A percentile compares a stretch with the other conserved stretches of the same genome.
Conservation (phyloP, 2,797 vertebrate species). For the Eremophila alpestris region DNA sequence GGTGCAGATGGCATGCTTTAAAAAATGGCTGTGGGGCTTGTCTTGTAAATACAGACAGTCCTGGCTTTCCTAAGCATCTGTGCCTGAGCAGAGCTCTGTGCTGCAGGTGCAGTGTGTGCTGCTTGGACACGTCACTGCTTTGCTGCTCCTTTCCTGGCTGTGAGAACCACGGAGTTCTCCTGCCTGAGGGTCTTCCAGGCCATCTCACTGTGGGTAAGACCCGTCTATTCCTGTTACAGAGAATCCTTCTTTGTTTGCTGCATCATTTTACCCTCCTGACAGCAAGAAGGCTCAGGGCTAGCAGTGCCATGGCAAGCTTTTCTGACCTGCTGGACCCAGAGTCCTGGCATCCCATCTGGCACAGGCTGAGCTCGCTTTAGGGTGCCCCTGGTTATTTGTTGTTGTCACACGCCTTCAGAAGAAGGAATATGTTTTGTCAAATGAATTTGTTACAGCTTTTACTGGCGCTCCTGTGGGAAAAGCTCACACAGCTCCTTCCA, state of each 20-base stretch:
- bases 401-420: not conserved
- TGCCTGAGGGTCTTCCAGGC: not conserved
- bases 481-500: not conserved
- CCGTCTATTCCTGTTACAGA: not conserved
- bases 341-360: not conserved
- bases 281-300: not conserved
- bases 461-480: accelerated
- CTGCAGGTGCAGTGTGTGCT: not conserved
- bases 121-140: not conserved
- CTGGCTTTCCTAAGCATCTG: not conserved
- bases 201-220: not conserved
- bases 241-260: not conserved
- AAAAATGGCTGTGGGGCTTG: not conserved
- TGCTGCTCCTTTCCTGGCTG: not conserved
- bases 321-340: not conserved
- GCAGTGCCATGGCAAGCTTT: not conserved
- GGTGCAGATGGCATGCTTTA: not conserved
- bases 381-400: not conserved
- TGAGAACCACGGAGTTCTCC: not conserved
- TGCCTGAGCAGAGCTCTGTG: not conserved
- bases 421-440: not conserved
- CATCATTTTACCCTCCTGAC: not conserved
- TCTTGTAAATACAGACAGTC: not conserved
- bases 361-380: not conserved
- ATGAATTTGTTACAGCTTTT: not conserved